Base-by-base conservation (phyloP, 1,140 invertebrate genomes). In the Cydia fagiglandana region DNA sequence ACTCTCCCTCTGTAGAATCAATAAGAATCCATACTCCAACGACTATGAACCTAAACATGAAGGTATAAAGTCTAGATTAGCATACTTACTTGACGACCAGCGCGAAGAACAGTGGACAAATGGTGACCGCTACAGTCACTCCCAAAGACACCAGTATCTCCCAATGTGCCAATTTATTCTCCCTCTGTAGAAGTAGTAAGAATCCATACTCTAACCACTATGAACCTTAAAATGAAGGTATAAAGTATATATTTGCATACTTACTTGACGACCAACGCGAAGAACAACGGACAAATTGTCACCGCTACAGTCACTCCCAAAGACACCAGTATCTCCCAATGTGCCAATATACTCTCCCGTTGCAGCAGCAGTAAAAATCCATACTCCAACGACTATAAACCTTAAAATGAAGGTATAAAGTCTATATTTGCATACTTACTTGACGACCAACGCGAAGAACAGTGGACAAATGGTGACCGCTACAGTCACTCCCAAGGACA, bases 361-460 rank as follows among this genome's bases (percentile, higher is more conserved):
- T 68, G 70, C 66, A 90, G 80, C 24, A 91, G 76, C 0, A 20
- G 53, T 86, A 87, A 89, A 50, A 89, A 66, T 0, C 82, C 87
- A 47, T 78, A 84, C 70, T 41, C 38, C 38, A 41, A 91, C 9
- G 93, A 70, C 85, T 28, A 94, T 89, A 4, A 93, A 64, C 6
- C 85, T 82, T 34, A 94, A 17, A 24, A 94, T 85, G 94, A 74
- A 12, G 83, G 73, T 64, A 93, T 93, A 30, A 93, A 86, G 12
- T 86, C 73, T 38, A 93, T 45, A 79, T 94, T 94, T 15, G 80
- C 9, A 10, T 45, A 79, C 86, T 81, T 13, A 91, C 88, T 82
- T 86, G 76, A 85, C 87, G 3, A 90, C 41, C 15, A 84, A 47
- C 66, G 82, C 82, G 50, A 91, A 86, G 0, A 90, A 45, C 15